These are phyloP conservation scores for Phaethon lepturus DNA, from an alignment of 2,113 vertebrate species.

Conservation along the genomic window DNA sequence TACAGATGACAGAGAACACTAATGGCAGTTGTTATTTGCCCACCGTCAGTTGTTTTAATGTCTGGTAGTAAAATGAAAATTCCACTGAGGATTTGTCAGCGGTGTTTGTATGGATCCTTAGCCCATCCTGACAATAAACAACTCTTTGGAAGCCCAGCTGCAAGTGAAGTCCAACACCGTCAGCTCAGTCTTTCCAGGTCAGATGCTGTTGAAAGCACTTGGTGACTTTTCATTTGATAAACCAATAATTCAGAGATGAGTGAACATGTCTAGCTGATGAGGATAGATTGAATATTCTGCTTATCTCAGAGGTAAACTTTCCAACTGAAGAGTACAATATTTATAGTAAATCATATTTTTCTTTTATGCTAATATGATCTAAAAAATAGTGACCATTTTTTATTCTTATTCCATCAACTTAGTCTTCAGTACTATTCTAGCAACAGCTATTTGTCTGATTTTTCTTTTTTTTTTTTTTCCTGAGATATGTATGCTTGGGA, in stretches of 20 bases:
- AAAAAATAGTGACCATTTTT: not conserved
- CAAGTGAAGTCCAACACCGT: not conserved
- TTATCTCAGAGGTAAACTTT: not conserved
- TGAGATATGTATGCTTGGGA: not conserved
- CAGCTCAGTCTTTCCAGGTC: slow-evolving; percentile 2
- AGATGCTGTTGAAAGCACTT: not conserved
- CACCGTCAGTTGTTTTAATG: not conserved
- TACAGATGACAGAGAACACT: not conserved
- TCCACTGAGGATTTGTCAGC: not conserved
- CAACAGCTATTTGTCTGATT: not conserved
- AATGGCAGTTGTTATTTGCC: not conserved
- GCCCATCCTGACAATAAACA: not conserved
- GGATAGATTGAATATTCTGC: not conserved
- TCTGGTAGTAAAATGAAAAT: not conserved
- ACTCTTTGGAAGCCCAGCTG: not conserved
- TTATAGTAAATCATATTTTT: not conserved
- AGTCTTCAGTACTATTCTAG: not conserved
- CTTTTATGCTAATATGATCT: not conserved
- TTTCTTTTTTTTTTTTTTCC: not conserved
- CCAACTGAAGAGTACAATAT: not conserved
- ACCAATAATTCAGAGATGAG: slow-evolving; percentile 46
- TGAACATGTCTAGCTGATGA: slow-evolving; percentile 1
- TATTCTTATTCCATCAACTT: not conserved
- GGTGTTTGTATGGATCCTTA: not conserved
- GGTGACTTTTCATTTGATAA: not conserved